Conservation (phyloP, 2,888 invertebrate genomes). For the Hydriomena furcata region DNA sequence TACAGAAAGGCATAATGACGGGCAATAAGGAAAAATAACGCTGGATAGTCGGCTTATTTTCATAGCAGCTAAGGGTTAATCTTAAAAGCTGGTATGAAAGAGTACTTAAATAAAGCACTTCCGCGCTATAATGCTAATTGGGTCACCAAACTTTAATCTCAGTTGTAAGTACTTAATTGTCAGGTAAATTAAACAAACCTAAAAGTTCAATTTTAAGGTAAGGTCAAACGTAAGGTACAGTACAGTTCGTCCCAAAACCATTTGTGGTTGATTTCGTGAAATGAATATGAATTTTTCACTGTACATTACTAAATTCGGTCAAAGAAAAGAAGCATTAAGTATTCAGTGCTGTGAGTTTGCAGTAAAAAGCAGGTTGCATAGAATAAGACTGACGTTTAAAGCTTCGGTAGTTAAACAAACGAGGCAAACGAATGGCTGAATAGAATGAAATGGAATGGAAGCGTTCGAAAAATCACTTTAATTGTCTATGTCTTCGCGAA, state of each 20-base stretch:
- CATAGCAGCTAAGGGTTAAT: conserved; percentile 34
- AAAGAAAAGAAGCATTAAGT: conserved; percentile 20
- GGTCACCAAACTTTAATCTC: conserved; percentile 1
- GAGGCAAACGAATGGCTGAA: conserved; percentile 36
- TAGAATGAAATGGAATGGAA: conserved; percentile 51
- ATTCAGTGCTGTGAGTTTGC: conserved; percentile 19
- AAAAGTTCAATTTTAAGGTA: too few relatives aligned
- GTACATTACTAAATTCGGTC: conserved; percentile 2
- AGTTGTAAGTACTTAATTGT: background rate
- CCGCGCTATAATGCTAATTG: conserved; percentile 12
- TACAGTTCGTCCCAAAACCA: background rate
- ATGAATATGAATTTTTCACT: conserved; percentile 3
- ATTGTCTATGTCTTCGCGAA: conserved; percentile 51
- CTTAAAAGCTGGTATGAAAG: conserved; percentile 25
- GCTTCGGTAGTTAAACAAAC: conserved; percentile 32
- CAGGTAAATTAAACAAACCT: too few relatives aligned
- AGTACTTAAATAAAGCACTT: conserved; percentile 11
- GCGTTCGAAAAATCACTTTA: conserved; percentile 50
- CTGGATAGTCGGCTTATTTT: conserved; percentile 38
- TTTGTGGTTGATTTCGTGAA: background rate
- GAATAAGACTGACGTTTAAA: conserved; percentile 29
- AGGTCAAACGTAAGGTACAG: too few relatives aligned
- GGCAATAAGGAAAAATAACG: conserved; percentile 39
- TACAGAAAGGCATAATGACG: conserved; percentile 39
- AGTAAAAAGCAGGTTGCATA: conserved; percentile 21